Conservation (phyloP, 2,113 vertebrate genomes). For the Lophotis ruficrista region DNA sequence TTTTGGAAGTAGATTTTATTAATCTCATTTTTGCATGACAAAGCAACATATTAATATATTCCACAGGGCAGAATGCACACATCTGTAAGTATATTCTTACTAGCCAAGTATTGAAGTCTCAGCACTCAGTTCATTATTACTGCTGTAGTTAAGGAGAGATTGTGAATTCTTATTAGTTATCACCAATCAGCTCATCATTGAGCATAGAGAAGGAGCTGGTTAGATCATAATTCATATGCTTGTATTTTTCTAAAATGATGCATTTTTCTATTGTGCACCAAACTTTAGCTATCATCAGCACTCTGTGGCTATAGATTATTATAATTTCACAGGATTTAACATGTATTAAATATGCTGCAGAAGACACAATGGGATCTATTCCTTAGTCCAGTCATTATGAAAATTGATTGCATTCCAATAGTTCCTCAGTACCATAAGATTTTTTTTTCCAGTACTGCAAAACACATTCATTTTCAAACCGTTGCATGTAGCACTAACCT, state of each 20-base stretch:
- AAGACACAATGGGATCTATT: neutral
- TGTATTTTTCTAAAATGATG: neutral
- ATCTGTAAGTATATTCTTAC: neutral
- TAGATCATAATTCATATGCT: neutral
- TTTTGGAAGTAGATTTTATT: neutral
- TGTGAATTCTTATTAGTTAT: neutral
- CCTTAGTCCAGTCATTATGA: neutral
- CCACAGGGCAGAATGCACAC: neutral
- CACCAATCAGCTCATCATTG: neutral
- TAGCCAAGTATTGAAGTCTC: neutral
- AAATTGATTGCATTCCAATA: neutral
- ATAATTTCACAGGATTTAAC: neutral
- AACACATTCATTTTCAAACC: neutral
- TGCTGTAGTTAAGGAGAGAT: neutral
- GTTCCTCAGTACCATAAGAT: neutral
- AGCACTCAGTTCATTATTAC: neutral
- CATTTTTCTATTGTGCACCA: neutral
- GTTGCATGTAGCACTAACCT: constrained; percentile 75
- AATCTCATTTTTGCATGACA: neutral
- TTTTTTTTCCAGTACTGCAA: neutral
- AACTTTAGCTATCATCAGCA: neutral
- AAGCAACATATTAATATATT: neutral
- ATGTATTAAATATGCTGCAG: neutral
- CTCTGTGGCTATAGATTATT: neutral
- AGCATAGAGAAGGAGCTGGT: neutral